Evolutionary conservation across 2,888 invertebrate genomes (phyloP).

Genomic region (Pyrochroa serraticornis): DNA sequence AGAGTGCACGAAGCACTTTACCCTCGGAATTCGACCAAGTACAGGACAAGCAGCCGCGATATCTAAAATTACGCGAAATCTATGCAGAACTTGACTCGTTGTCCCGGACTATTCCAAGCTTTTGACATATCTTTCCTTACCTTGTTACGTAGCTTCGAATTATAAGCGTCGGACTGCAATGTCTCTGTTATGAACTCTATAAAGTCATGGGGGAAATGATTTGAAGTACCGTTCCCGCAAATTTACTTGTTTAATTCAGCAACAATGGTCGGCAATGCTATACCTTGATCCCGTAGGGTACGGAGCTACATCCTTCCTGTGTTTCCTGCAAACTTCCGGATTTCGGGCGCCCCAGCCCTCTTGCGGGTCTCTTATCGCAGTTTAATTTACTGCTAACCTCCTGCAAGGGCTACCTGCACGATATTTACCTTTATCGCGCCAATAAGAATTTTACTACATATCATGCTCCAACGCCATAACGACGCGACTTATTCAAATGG

Average conservation of each 20-base stretch:
- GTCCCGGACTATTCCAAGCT: no score
- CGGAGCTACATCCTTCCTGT: constrained; percentile 7
- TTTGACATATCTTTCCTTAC: no score
- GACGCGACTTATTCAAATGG: constrained; percentile 6
- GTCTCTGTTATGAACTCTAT: no score
- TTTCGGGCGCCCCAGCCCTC: not conserved
- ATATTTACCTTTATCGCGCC: constrained; percentile 3
- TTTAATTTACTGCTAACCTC: constrained; percentile 2
- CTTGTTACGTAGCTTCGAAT: no score
- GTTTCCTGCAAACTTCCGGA: constrained; percentile 6
- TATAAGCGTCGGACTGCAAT: no score
- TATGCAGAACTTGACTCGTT: no score
- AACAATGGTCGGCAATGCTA: constrained; percentile 2
- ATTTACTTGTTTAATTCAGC: no score
- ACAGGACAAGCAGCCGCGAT: constrained; percentile 27
- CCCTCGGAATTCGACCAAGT: no score
- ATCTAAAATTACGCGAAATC: not conserved
- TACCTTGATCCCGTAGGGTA: constrained; percentile 16
- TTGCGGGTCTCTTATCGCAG: constrained; percentile 3
- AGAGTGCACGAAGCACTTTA: constrained; percentile 15
- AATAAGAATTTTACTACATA: constrained; percentile 2
- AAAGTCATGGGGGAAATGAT: no score
- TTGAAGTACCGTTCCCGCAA: no score
- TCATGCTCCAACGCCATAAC: constrained; percentile 2
- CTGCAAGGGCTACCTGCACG: constrained; percentile 1